phyloP scores from a whole-genome alignment of 2,797 vertebrate species.

The Enoplosus armatus region DNA sequence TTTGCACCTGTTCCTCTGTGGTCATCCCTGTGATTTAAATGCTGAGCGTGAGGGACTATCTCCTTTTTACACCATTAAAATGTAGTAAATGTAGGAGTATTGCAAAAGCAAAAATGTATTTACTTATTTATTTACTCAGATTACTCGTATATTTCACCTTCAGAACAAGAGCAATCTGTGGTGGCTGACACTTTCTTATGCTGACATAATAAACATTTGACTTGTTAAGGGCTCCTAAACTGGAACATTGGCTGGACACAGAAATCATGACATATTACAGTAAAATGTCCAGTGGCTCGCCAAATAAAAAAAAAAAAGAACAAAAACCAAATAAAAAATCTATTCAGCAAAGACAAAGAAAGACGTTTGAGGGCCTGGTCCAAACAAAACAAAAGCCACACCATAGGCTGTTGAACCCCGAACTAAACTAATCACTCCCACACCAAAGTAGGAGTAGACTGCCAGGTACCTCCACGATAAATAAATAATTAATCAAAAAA shows the following conservation, averaged over 20 bases:
- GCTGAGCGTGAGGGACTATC: background rate
- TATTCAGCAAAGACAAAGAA: background rate
- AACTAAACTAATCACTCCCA: background rate
- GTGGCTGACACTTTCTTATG: background rate
- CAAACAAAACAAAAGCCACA: background rate
- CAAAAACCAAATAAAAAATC: background rate
- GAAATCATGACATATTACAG: background rate
- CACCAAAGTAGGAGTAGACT: background rate
- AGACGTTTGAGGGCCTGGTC: too few relatives aligned
- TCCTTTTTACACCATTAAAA: background rate
- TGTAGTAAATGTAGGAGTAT: background rate
- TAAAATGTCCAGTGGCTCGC: background rate
- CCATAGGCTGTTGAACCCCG: background rate
- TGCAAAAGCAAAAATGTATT: background rate
- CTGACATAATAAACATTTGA: background rate
- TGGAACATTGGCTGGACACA: background rate
- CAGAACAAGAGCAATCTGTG: background rate
- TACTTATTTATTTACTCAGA: background rate
- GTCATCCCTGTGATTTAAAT: conserved; percentile 53
- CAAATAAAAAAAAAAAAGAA: background rate
- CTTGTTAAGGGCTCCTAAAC: too few relatives aligned
- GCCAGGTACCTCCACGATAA: background rate
- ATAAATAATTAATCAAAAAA: background rate
- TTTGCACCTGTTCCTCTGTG: conserved; percentile 47
- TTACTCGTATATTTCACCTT: background rate